phyloP scores from a whole-genome alignment of 2,888 invertebrate species.

The Lasiommata megera region DNA sequence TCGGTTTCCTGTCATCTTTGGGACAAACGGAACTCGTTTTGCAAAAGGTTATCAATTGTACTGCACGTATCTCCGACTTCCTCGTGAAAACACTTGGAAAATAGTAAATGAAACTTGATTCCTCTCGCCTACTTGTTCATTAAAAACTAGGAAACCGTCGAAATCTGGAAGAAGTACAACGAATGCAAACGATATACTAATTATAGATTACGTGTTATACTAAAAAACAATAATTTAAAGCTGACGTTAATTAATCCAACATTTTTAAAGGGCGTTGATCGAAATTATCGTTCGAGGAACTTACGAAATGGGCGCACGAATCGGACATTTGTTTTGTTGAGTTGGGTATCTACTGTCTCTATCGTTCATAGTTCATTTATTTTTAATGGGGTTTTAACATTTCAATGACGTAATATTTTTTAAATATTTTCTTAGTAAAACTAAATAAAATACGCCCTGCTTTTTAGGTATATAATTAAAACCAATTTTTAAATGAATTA shows the following conservation, averaged over 20 bases:
- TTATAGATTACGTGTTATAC: conserved; percentile 32
- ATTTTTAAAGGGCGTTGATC: conserved; percentile 61
- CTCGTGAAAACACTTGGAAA: conserved; percentile 65
- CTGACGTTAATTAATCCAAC: conserved; percentile 43
- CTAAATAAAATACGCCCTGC: not conserved
- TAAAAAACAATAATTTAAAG: conserved; percentile 39
- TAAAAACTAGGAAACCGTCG: conserved; percentile 52
- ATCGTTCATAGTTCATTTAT: conserved; percentile 43
- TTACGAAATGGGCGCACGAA: conserved; percentile 80
- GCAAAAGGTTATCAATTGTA: conserved; percentile 37
- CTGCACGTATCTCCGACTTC: conserved; percentile 47
- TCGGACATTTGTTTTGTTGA: conserved; percentile 81
- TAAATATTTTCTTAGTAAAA: not conserved
- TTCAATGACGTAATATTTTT: not conserved
- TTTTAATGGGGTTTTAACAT: conserved; percentile 32
- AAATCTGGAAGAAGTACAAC: conserved; percentile 43
- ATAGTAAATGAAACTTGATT: conserved; percentile 72
- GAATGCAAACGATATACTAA: conserved; percentile 34
- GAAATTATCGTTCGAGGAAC: conserved; percentile 73
- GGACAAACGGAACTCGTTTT: conserved; percentile 45
- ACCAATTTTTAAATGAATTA: not conserved
- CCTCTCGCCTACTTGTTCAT: conserved; percentile 67
- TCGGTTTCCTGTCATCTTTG: conserved; percentile 68
- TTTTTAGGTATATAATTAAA: not conserved
- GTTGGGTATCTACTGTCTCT: conserved; percentile 45